A percentile compares a stretch with the other conserved stretches of the same genome.
These are phyloP conservation scores for Caenorhabditis macrosperma DNA, from an alignment of 2,888 invertebrate genomes.

Conservation along the genomic window DNA sequence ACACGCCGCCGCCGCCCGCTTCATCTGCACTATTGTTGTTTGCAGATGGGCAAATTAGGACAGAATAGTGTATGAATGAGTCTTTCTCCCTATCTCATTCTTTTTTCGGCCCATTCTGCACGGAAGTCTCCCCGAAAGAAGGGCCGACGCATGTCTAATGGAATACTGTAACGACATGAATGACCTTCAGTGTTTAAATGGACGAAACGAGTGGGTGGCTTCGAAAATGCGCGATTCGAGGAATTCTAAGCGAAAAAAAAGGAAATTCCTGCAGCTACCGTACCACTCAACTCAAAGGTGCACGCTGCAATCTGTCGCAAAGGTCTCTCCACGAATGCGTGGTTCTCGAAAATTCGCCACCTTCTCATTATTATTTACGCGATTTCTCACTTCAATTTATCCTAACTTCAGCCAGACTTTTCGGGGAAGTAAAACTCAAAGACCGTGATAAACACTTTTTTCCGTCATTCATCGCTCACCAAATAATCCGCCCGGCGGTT, in stretches of 20 bases:
- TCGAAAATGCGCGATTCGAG: too few relatives aligned
- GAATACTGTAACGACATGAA: background rate
- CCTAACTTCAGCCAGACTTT: background rate
- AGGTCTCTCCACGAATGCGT: background rate
- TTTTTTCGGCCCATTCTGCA: background rate
- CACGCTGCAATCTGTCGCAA: background rate
- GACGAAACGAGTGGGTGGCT: too few relatives aligned
- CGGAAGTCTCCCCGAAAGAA: too few relatives aligned
- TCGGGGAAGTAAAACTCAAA: background rate
- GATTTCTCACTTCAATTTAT: too few relatives aligned
- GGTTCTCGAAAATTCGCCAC: too few relatives aligned
- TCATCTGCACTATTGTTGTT: constrained; percentile 28
- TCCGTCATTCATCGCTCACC: constrained; percentile 7
- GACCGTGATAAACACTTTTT: background rate
- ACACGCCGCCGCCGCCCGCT: background rate
- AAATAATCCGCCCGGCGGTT: background rate
- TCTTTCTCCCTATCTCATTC: too few relatives aligned
- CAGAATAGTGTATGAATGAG: background rate
- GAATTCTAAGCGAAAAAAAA: background rate
- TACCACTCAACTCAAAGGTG: background rate
- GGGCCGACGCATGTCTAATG: too few relatives aligned
- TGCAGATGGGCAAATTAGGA: background rate
- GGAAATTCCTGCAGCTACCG: background rate
- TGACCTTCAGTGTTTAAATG: too few relatives aligned
- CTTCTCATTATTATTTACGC: background rate